phyloP scores from a whole-genome alignment of 2,797 vertebrate species.

The Hafferia zeledoni region DNA sequence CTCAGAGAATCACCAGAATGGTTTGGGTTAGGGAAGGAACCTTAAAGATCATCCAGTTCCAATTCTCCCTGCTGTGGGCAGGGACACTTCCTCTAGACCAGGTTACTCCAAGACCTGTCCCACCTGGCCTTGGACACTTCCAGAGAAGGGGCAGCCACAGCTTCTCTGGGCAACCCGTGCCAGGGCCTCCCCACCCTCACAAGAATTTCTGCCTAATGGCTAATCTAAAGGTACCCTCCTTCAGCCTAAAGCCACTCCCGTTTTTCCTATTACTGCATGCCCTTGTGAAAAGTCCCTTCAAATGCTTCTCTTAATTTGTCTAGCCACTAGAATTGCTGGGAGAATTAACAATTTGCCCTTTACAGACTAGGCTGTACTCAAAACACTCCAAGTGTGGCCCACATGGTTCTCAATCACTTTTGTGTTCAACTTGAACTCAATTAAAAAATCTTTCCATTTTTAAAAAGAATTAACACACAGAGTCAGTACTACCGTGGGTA shows the following conservation, averaged over 20 bases:
- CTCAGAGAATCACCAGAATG: not conserved
- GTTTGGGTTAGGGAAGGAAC: not conserved
- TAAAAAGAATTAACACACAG: not conserved
- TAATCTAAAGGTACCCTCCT: not conserved
- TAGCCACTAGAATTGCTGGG: not conserved
- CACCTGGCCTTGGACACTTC: not conserved
- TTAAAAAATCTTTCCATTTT: not conserved
- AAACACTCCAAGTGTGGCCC: not conserved
- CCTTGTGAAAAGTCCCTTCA: not conserved
- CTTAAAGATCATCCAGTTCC: not conserved
- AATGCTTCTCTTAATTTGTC: not conserved
- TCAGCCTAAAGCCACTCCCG: not conserved
- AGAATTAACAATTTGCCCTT: not conserved
- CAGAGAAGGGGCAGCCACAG: not conserved
- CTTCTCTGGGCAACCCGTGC: not conserved
- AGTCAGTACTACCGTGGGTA: not conserved
- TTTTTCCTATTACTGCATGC: not conserved
- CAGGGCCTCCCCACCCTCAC: not conserved
- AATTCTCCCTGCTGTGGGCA: not conserved
- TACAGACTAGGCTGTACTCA: not conserved
- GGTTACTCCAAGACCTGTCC: not conserved
- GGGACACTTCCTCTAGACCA: not conserved
- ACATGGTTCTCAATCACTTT: not conserved
- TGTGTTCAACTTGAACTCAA: not conserved
- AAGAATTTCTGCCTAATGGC: not conserved